Evolutionary conservation across 2,797 vertebrate species (phyloP), one percentile per base, ranked within the genome.

Genomic region (Carduelis carduelis): DNA sequence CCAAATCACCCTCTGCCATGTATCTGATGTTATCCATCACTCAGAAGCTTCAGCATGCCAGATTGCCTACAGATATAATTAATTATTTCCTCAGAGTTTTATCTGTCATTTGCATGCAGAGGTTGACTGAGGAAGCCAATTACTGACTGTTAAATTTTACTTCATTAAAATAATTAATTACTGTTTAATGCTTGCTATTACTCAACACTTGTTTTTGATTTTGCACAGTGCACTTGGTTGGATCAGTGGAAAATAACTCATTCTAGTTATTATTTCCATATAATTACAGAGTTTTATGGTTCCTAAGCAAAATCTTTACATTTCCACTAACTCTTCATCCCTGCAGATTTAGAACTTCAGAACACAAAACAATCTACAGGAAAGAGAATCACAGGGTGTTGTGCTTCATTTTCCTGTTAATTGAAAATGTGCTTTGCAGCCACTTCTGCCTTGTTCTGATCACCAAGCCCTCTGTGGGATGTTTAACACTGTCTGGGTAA

Each of bases 111-210:
- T 82, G 39, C 22, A 57, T 78, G 44, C 66, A 84, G 65, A 74
- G 34, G 12, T 53, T 78, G 60, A 74, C 43, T 57, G 41, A 87
- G 18, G 52, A 93, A 91, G 52, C 10, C 26, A 15, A 69, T 87
- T 85, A 64, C 60, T 23, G 59, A 14, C 57, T 37, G 69, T 39
- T 71, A 52, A 77, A 76, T 52, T 71, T 71, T 65, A 46, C 65
- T 71, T 77, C 37, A 89, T 71, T 65, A 65, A 78, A 83, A 53
- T 52, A 71, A 65, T 70, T 89, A 70, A 80, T 44, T 69, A 64
- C 52, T 75, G 23, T 83, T 53, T 70, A 46, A 75, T 30, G 35
- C 24, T 44, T 88, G 61, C 53, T 66, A 63, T 34, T 90, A 82
- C 5, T 63, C 61, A 53, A 63, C n/a, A 41, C 22, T 81, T 32